Conservation (phyloP, 2,797 vertebrate genomes). For the Hyperoplus immaculatus region DNA sequence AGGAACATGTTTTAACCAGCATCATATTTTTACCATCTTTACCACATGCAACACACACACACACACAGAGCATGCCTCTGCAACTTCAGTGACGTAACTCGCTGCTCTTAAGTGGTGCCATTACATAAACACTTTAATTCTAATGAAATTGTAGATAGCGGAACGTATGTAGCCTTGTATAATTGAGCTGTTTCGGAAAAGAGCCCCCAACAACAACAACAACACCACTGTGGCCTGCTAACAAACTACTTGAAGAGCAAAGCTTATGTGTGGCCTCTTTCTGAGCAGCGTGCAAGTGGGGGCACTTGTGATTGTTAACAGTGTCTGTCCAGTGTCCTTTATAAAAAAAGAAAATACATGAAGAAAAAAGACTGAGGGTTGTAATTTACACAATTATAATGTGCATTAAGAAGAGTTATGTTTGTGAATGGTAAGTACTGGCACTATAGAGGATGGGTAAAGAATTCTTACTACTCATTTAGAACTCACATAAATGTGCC, state of each 20-base stretch:
- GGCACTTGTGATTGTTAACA: slow-evolving; percentile 1
- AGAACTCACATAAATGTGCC: background rate
- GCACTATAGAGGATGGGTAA: background rate
- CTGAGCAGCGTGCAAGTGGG: background rate
- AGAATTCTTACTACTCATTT: background rate
- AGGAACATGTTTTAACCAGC: slow-evolving; percentile 38
- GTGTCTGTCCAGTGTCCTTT: background rate
- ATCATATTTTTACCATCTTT: slow-evolving; percentile 11
- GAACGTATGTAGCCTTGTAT: background rate
- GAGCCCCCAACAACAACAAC: slow-evolving; percentile 20
- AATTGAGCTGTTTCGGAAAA: slow-evolving; percentile 31
- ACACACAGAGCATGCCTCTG: background rate
- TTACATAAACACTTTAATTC: background rate
- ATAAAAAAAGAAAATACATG: background rate
- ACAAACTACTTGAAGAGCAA: slow-evolving; percentile 20
- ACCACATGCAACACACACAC: slow-evolving; percentile 11
- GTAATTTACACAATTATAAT: background rate
- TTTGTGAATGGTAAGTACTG: background rate
- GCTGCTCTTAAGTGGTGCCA: background rate
- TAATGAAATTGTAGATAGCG: slow-evolving; percentile 21
- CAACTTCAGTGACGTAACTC: background rate
- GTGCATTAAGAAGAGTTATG: background rate
- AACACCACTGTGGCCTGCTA: slow-evolving; percentile 3
- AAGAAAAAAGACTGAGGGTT: background rate
- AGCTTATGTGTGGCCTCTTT: background rate